Percentiles rank a stretch among this genome's conserved stretches.
Evolutionary conservation across 2,797 vertebrate species (phyloP).

Genomic region (Neoniphon sammara): DNA sequence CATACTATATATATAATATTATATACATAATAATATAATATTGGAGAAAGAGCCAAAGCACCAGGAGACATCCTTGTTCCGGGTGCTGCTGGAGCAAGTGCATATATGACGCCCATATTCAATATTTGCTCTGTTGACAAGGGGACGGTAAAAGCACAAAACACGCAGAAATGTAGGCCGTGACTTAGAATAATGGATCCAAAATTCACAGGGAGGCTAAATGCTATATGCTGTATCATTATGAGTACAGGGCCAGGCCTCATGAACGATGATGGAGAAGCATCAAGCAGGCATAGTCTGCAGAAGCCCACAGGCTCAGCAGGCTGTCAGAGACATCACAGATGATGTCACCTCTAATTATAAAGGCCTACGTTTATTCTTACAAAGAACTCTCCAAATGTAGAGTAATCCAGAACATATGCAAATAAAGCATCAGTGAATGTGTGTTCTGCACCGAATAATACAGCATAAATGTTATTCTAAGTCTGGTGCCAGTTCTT

Average conservation of each 20-base stretch:
- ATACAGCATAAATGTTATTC: too few species aligned
- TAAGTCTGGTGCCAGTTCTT: not conserved
- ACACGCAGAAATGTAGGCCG: not conserved
- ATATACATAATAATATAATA: not conserved
- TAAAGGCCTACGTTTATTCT: not conserved
- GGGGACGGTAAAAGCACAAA: not conserved
- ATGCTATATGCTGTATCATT: not conserved
- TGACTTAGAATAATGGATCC: not conserved
- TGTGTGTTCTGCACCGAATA: too few species aligned
- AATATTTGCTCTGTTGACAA: conserved; percentile 66
- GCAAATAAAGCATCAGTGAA: too few species aligned
- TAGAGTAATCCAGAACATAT: too few species aligned
- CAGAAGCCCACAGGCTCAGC: conserved; percentile 26
- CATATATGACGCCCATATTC: conserved; percentile 68
- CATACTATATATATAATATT: too few species aligned
- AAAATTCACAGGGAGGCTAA: not conserved
- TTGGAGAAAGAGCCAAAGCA: conserved; percentile 25
- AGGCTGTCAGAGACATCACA: conserved; percentile 2
- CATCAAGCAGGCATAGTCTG: not conserved
- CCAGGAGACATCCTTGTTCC: conserved; percentile 76
- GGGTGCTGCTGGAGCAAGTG: conserved; percentile 73
- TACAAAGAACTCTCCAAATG: not conserved
- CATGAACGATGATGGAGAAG: conserved; percentile 32
- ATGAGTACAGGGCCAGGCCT: conserved; percentile 35
- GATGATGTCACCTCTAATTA: conserved; percentile 48